Base-by-base conservation (phyloP, 2,113 vertebrate species). In the Chaetops frenatus region DNA sequence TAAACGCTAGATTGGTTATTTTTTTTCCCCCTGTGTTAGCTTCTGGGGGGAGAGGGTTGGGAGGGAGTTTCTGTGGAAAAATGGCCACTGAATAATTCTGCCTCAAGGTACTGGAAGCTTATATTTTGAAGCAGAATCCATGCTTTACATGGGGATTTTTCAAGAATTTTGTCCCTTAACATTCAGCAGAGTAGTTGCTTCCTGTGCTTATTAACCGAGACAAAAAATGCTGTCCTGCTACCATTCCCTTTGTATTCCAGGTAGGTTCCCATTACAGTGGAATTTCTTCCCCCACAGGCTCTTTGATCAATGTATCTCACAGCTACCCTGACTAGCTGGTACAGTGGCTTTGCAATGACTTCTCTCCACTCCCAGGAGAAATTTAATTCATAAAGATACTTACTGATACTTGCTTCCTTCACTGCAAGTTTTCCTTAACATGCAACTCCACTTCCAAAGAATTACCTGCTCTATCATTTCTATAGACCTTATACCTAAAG, bases 371-470 rank as follows among this genome's bases (percentile, higher is more conserved):
- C 40, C 71, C 70, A 79, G 66, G 65, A 79, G 20, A 67, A 95
- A 87, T 76, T 85, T 79, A 79, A 90, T 85, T 36, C 36, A 33
- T 74, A 81, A 81, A 84, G 31, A 78, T 65, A 78, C 7, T 36
- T 73, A 53, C 3, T 74, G 74, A 64, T 67, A 67, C 36, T 94
- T 4, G 0, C 78, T 92, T 93, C 56, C 85, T 81, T 57, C 44
- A 27, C 65, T 70, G 35, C 1, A 1, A 50, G 29, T 16, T 82
- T 92, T 71, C 57, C 27, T 79, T 92, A 64, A 23, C 20, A 28
- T 12, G 12, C 31, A 92, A 79, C 80, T 74, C 73, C 35, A 48
- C 29, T 71, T 79, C 40, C 74, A 76, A 51, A 78, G 33, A 85
- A 56, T 69, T 74, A 74, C 13, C 25, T 71, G 21, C 40, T 74